These are phyloP conservation scores for Xestia rhomboidea DNA, from an alignment of 2,888 invertebrate genomes.

Conservation along the genomic window DNA sequence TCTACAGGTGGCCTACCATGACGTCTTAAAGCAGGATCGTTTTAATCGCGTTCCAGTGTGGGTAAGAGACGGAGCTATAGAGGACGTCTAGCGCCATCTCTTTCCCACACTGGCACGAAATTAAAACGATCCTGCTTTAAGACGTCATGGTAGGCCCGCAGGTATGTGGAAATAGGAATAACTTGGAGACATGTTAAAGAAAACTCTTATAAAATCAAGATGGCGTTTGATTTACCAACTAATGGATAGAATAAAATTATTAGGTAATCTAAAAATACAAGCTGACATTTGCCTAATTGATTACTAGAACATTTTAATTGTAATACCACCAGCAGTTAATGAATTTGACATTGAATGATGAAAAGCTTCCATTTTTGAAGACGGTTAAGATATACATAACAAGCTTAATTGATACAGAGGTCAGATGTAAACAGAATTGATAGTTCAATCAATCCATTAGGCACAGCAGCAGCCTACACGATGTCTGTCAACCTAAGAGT, in stretches of 20 bases:
- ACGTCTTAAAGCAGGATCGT: too few relatives aligned
- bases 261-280: conserved; percentile 21
- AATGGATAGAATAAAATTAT: conserved; percentile 22
- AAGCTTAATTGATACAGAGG: conserved; percentile 68
- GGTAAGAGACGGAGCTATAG: too few relatives aligned
- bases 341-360: conserved; percentile 61
- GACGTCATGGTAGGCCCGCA: too few relatives aligned
- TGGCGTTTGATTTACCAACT: conserved; percentile 2
- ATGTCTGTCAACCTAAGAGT: conserved; percentile 59
- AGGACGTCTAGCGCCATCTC: too few relatives aligned
- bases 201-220: not conserved
- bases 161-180: conserved; percentile 40
- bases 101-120: too few relatives aligned
- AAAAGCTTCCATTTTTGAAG: conserved; percentile 61
- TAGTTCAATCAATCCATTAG: conserved; percentile 67
- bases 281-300: conserved; percentile 40
- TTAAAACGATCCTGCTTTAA: too few relatives aligned
- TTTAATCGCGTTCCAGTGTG: too few relatives aligned
- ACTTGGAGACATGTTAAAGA: conserved; percentile 10
- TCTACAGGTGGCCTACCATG: too few relatives aligned
- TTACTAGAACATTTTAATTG: conserved; percentile 40
- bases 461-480: conserved; percentile 62
- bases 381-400: conserved; percentile 60
- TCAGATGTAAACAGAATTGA: conserved; percentile 64
- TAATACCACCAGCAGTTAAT: conserved; percentile 43